phyloP scores from a whole-genome alignment of 2,113 vertebrate genomes.

The Stigmatopora nigra region DNA sequence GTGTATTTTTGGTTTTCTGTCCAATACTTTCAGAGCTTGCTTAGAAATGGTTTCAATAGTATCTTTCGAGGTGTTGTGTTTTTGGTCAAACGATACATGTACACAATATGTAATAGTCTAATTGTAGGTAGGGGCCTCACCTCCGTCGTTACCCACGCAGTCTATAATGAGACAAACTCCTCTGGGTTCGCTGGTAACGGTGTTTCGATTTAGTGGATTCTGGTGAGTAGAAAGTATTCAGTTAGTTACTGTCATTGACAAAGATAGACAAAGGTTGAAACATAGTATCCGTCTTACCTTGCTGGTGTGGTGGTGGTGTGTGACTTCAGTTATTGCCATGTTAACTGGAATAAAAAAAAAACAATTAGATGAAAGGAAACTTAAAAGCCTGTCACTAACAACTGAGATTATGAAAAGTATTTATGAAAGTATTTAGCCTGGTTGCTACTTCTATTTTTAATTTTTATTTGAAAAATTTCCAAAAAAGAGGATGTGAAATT shows the following conservation, averaged over 20 bases:
- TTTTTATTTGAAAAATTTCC: background rate
- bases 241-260: too few species aligned
- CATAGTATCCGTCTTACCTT: background rate
- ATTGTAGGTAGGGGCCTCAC: slow-evolving; percentile 62
- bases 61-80: too few species aligned
- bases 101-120: background rate
- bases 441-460: background rate
- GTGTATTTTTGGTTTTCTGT: too few species aligned
- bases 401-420: background rate
- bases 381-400: background rate
- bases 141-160: slow-evolving; percentile 80
- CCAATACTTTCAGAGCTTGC: too few species aligned
- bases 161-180: slow-evolving; percentile 90
- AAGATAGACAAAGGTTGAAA: too few species aligned
- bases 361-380: background rate
- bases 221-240: slow-evolving; percentile 28
- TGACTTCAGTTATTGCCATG: background rate
- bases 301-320: background rate
- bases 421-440: background rate
- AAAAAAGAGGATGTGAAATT: background rate
- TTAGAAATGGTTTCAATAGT: too few species aligned
- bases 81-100: too few species aligned
- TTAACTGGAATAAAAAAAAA: slow-evolving; percentile 2
- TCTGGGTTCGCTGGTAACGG: slow-evolving; percentile 69
- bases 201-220: slow-evolving; percentile 68